Evolutionary conservation across 2,797 vertebrate genomes (phyloP).

Genomic region (Pagetopsis macropterus): DNA sequence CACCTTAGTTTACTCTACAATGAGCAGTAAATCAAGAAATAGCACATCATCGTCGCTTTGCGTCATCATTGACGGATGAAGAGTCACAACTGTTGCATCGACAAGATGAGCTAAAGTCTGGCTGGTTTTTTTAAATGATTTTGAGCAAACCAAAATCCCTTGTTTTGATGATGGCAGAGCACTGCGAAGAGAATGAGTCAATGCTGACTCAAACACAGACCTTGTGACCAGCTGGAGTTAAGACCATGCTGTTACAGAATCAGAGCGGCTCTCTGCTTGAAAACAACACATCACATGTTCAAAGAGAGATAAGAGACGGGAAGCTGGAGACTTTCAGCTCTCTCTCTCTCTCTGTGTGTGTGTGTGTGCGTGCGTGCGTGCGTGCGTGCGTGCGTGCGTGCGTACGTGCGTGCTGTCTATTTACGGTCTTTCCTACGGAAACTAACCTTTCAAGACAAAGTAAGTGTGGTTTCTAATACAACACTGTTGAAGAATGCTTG

Average conservation of each 20-base stretch:
- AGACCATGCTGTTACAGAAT: slow-evolving; percentile 23
- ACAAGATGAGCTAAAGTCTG: background rate
- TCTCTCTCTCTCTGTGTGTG: no score
- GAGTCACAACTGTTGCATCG: background rate
- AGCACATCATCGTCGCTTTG: background rate
- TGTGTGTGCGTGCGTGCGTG: no score
- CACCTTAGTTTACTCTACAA: no score
- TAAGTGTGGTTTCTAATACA: no score
- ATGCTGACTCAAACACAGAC: slow-evolving; percentile 41
- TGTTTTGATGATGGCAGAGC: slow-evolving; percentile 18
- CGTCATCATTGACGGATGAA: background rate
- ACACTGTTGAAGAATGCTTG: background rate
- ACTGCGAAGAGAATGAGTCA: slow-evolving; percentile 31
- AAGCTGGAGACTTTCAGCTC: slow-evolving; percentile 9
- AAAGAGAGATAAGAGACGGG: slow-evolving; percentile 10
- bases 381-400: background rate
- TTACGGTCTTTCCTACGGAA: background rate
- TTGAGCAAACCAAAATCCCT: slow-evolving; percentile 4
- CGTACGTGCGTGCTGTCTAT: background rate
- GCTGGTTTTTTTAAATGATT: background rate
- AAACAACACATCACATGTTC: slow-evolving; percentile 32
- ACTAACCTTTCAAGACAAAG: background rate
- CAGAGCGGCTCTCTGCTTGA: slow-evolving; percentile 6
- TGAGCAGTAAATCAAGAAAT: no score
- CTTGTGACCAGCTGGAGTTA: slow-evolving; percentile 45